phyloP scores from a whole-genome alignment of 2,888 invertebrate species.

The Leptopilina myrica region DNA sequence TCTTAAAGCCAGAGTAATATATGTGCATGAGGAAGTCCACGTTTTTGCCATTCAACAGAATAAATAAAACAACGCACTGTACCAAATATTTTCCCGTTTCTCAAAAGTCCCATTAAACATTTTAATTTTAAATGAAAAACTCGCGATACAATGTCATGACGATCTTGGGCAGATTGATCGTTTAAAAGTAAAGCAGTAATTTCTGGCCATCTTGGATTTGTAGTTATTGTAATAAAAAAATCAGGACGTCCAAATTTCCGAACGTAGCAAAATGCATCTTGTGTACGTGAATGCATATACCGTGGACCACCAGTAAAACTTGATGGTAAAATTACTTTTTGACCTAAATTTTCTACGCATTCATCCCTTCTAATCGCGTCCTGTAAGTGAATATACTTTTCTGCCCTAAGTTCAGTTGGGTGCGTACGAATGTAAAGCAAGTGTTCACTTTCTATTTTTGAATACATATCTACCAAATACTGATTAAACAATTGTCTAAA shows the following conservation, averaged over 20 bases:
- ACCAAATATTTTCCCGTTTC: background rate
- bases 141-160: slow-evolving; percentile 4
- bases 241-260: slow-evolving; percentile 68
- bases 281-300: slow-evolving; percentile 46
- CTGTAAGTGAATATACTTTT: too few species aligned
- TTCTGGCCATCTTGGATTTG: slow-evolving; percentile 63
- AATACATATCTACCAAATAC: too few species aligned
- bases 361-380: too few species aligned
- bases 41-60: background rate
- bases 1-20: slow-evolving; percentile 41
- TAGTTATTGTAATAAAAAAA: too few species aligned
- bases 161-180: background rate
- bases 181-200: slow-evolving; percentile 43
- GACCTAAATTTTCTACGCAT: too few species aligned
- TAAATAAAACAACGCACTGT: background rate
- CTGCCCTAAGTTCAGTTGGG: too few species aligned
- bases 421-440: too few species aligned
- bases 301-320: too few species aligned
- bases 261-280: slow-evolving; percentile 70
- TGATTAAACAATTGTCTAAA: too few species aligned
- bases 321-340: too few species aligned
- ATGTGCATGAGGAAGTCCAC: background rate
- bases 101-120: background rate
- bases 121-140: background rate
- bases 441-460: too few species aligned